Conservation (phyloP, 2,797 vertebrate genomes). For the Leptodactylus fallax region DNA sequence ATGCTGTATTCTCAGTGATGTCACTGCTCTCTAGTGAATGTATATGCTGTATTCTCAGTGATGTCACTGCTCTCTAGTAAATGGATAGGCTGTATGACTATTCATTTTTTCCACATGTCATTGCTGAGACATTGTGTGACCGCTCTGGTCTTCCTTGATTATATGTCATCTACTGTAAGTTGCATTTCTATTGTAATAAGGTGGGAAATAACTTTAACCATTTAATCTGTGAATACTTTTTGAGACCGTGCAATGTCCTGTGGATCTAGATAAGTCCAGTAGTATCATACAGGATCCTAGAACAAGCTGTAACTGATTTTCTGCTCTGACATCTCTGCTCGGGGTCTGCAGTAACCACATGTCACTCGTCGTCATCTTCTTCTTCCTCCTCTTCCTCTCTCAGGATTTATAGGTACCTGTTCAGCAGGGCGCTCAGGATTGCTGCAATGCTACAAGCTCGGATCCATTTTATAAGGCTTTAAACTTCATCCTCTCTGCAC, state of each 20-base stretch:
- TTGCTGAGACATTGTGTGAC: too few relatives aligned
- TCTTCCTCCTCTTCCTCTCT: neutral
- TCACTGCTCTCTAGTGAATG: too few relatives aligned
- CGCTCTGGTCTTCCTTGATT: too few relatives aligned
- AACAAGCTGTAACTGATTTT: neutral
- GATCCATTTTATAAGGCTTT: conserved; percentile 6
- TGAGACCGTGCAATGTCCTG: too few relatives aligned
- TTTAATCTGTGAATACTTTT: too few relatives aligned
- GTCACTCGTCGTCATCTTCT: neutral
- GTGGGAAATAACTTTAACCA: too few relatives aligned
- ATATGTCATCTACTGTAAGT: too few relatives aligned
- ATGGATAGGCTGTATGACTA: neutral
- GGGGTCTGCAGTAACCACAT: neutral
- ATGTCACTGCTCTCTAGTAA: too few relatives aligned
- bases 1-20: too few relatives aligned
- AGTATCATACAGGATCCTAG: neutral
- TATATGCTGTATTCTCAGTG: too few relatives aligned
- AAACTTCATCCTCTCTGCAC: conserved; percentile 18
- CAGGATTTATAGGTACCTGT: neutral
- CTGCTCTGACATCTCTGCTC: neutral
- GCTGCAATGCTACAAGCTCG: neutral
- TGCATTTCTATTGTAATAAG: too few relatives aligned
- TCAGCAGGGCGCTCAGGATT: neutral
- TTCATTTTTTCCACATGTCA: too few relatives aligned
- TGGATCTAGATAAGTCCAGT: neutral